phyloP scores from a whole-genome alignment of 2,797 vertebrate genomes.

The Percopsis omiscomaycus region DNA sequence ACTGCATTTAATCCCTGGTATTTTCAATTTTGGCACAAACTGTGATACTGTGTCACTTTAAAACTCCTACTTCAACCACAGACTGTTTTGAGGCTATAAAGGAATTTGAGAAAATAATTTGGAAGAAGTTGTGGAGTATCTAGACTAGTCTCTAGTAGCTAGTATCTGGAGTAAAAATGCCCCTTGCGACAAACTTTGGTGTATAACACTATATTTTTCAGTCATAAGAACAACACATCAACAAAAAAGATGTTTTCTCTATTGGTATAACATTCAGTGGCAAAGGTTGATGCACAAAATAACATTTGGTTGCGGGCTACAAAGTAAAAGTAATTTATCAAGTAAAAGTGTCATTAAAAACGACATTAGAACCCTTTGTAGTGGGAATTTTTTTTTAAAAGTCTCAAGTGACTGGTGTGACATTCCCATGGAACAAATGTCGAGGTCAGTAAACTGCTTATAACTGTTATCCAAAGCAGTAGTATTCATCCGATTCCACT shows the following conservation, averaged over 20 bases:
- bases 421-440: conserved; percentile 6
- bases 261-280: conserved; percentile 27
- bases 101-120: neutral
- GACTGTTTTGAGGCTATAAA: neutral
- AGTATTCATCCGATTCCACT: conserved; percentile 91
- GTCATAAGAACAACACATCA: conserved; percentile 31
- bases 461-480: conserved; percentile 87
- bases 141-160: too few relatives aligned
- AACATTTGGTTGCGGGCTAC: conserved; percentile 27
- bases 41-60: neutral
- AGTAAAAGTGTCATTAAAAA: neutral
- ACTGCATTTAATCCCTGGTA: too few relatives aligned
- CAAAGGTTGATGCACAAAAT: conserved; percentile 16
- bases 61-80: conserved; percentile 5
- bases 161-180: neutral
- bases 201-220: conserved; percentile 6
- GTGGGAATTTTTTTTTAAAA: neutral
- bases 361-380: conserved; percentile 15
- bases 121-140: conserved; percentile 26
- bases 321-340: conserved; percentile 25
- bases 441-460: conserved; percentile 1
- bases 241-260: conserved; percentile 13
- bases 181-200: neutral
- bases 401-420: conserved; percentile 6
- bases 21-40: neutral